Percentiles rank a stretch among this genome's conserved stretches.
Evolutionary conservation across 2,797 vertebrate species (phyloP).

Genomic region (Todus mexicanus): DNA sequence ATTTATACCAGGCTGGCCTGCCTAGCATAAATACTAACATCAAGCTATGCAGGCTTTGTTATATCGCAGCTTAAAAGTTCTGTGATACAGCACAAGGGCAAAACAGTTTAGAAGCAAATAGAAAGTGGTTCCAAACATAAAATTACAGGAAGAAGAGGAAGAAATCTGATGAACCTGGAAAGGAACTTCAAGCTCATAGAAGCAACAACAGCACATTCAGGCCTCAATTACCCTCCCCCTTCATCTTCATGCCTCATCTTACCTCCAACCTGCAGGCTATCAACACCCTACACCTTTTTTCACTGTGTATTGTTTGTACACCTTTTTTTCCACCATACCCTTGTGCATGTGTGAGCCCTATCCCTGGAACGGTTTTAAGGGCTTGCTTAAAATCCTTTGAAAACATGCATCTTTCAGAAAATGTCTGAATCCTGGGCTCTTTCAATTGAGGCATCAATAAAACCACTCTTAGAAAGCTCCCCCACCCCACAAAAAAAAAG

Average conservation of each 20-base stretch:
- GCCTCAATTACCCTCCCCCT: not conserved
- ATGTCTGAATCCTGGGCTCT: not conserved
- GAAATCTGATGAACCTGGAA: not conserved
- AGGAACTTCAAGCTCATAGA: not conserved
- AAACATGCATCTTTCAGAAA: not conserved
- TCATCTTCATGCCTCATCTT: not conserved
- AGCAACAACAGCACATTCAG: not conserved
- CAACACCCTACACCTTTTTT: not conserved
- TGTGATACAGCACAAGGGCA: slow-evolving; percentile 7
- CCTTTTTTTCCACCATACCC: not conserved
- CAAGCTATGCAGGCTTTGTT: slow-evolving; percentile 14
- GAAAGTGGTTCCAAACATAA: not conserved
- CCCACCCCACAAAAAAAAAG: not conserved
- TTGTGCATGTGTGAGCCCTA: not conserved
- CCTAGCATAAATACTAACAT: slow-evolving; percentile 50
- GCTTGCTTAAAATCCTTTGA: too few species aligned
- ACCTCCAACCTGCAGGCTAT: not conserved
- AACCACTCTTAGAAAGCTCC: not conserved
- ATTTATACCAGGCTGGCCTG: slow-evolving; percentile 49
- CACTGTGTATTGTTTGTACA: not conserved
- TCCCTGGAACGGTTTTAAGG: not conserved
- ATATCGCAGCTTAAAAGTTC: not conserved
- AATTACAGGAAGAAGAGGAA: not conserved
- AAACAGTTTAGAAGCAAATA: not conserved
- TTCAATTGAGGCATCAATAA: not conserved